Base-by-base conservation (phyloP, 37 sponge, comb jelly and placozoan genomes). In the Axinella damicornis region DNA sequence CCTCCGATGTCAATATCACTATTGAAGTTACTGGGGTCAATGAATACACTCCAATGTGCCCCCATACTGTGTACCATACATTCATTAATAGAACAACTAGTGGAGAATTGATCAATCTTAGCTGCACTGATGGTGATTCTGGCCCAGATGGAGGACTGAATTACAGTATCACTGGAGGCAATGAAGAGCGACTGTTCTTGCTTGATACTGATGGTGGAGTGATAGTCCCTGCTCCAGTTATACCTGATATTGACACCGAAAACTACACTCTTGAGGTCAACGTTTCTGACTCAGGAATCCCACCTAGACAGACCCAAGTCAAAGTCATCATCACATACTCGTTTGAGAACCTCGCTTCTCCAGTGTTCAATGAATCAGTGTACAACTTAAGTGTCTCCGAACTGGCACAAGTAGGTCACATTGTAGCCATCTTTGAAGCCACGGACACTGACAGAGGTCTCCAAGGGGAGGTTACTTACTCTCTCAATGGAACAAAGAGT, bases 391-490 rank as follows among this genome's bases (percentile, higher is more conserved):
- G 19, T 66, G 81, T 87, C 12, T 40, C 63, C 19, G 92, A 92
- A 55, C 24, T 57, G 65, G 21, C 63, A 16, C 41, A 58, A 9
- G 75, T 92, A 0, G 95, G 95, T 31, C 27, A 38, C 2, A 41
- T 77, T 34, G 63, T 94, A 24, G 35, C 32, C 0, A 65, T 0
- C 0, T 39, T 94, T 18, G 36, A 61, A 38, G 95, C 91, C 16
- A 76, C 71, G n/a, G 95, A 94, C 52, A 35, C 31, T 33, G 95
- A 94, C 38, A 71, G 57, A 31, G 83, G 91, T 14, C 22, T 87
- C 2, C 84, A 87, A 74, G 88, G 91, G 28, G 33, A 76, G 30
- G 71, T 94, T 5, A 20, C 35, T 2, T 94, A 87, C 40, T 88
- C 83, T 16, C 56, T 94, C 11, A 30, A 18, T 38, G 81, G 83